A percentile compares a stretch with the other conserved stretches of the same genome.
These are phyloP conservation scores for Panthera uncia DNA, from an alignment of 2,113 vertebrate genomes.

Conservation along the genomic window DNA sequence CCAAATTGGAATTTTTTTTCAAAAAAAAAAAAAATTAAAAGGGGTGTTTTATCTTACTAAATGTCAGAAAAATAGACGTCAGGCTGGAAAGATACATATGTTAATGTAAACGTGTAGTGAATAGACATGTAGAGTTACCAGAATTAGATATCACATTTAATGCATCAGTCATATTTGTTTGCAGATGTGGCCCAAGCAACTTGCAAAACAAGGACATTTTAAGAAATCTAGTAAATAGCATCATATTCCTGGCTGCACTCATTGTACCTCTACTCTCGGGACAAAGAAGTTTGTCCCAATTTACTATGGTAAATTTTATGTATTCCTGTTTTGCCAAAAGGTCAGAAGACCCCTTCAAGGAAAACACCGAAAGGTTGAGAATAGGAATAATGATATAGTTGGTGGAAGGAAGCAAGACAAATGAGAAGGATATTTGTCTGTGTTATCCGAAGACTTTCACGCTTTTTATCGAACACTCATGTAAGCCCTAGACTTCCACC, in stretches of 20 bases:
- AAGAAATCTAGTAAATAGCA: constrained; percentile 1
- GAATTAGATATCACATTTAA: neutral
- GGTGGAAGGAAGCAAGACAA: neutral
- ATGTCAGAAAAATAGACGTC: neutral
- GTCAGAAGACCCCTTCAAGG: neutral
- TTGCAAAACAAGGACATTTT: neutral
- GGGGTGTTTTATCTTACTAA: neutral
- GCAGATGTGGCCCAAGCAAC: neutral
- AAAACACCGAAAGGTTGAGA: neutral
- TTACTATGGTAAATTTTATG: neutral
- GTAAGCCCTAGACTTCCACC: neutral
- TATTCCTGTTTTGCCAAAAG: neutral
- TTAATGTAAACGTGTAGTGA: neutral
- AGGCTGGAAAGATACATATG: neutral
- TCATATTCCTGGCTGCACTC: neutral
- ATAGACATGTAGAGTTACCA: neutral
- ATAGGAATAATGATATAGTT: neutral
- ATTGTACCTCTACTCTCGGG: neutral
- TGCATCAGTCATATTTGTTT: neutral
- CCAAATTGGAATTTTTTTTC: neutral
- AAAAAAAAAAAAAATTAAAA: neutral
- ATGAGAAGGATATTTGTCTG: neutral
- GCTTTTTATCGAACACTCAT: neutral
- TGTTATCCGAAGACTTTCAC: neutral
- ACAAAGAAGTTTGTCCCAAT: neutral